Percentiles rank a stretch among this genome's conserved stretches.
These are phyloP conservation scores for Notarius lentiginosus DNA, from an alignment of 2,113 vertebrate species.

Conservation along the genomic window DNA sequence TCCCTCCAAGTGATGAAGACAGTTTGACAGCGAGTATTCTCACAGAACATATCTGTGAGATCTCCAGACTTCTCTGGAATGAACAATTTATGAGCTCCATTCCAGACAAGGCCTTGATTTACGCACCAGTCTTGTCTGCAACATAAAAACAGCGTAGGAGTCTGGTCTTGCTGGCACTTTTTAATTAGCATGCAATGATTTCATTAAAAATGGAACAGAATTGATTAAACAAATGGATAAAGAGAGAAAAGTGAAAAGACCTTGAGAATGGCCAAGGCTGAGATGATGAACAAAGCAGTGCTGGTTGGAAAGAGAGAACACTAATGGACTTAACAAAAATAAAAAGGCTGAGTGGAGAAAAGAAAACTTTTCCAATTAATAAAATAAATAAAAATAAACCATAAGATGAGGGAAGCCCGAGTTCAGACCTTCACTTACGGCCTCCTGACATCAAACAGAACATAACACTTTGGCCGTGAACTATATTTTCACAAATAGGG, in stretches of 20 bases:
- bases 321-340: neutral
- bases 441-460: neutral
- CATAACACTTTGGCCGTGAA: neutral
- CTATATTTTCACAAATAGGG: neutral
- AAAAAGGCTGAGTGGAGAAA: neutral
- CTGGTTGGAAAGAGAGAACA: neutral
- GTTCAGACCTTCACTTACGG: neutral
- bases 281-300: neutral
- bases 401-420: neutral
- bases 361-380: neutral
- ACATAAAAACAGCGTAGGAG: neutral
- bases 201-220: neutral
- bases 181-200: constrained; percentile 10
- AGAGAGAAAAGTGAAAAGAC: neutral
- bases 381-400: neutral
- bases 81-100: neutral
- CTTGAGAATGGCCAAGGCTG: neutral
- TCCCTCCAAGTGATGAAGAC: neutral
- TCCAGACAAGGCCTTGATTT: neutral
- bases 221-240: constrained; percentile 1
- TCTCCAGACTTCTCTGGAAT: neutral
- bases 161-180: neutral
- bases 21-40: neutral
- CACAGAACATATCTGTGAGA: neutral
- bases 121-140: neutral